Conservation (phyloP, 2,797 vertebrate genomes). For the Hipposideros larvatus region DNA sequence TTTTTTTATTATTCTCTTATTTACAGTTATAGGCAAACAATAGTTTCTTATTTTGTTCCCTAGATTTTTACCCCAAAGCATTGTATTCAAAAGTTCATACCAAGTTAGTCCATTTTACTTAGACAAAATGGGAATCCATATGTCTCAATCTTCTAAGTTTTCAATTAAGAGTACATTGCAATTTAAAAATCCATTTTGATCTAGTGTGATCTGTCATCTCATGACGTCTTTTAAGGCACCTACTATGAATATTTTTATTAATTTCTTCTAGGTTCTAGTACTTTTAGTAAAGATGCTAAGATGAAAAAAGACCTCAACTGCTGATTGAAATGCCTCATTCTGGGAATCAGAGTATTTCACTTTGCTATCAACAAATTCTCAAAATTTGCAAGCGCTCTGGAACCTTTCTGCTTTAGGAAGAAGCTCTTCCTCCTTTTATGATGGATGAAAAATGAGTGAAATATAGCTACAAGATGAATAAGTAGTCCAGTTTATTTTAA, state of each 20-base stretch:
- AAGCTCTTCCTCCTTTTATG: constrained; percentile 4
- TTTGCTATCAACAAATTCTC: constrained; percentile 53
- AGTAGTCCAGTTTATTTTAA: constrained; percentile 54
- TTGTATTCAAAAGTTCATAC: not conserved
- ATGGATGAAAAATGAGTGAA: constrained; percentile 23
- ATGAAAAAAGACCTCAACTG: constrained; percentile 48
- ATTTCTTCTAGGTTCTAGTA: constrained; percentile 36
- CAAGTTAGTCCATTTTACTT: constrained; percentile 3
- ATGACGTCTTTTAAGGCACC: not conserved
- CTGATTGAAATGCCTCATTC: constrained; percentile 51
- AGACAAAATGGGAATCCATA: not conserved
- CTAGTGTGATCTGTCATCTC: not conserved
- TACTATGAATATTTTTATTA: constrained; percentile 7
- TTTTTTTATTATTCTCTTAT: not conserved
- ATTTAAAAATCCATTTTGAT: constrained; percentile 30
- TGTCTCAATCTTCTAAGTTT: constrained; percentile 41
- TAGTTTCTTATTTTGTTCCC: constrained; percentile 17
- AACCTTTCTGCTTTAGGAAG: not conserved
- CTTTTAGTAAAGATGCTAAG: not conserved
- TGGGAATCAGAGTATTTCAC: not conserved
- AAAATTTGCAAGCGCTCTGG: not conserved
- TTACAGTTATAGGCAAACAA: not conserved
- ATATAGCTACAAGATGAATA: constrained; percentile 56
- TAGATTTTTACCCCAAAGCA: constrained; percentile 44
- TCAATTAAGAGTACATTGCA: not conserved